Conservation (phyloP, 2,797 vertebrate species). For the Falco columbarius region DNA sequence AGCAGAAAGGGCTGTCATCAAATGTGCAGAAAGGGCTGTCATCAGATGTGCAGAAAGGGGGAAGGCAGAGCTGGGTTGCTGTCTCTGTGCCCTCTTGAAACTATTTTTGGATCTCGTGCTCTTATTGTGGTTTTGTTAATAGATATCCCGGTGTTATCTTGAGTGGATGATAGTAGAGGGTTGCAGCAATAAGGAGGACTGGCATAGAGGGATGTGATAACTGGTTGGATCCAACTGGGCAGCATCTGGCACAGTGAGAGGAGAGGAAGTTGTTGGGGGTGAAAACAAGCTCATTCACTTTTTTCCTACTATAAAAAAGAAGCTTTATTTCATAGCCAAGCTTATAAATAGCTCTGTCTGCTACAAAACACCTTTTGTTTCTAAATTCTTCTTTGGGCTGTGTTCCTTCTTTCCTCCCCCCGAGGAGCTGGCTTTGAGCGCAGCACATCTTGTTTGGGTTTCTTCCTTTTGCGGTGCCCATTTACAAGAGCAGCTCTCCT, state of each 20-base stretch:
- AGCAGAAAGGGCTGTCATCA: background rate
- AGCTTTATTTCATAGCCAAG: conserved; percentile 70
- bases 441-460: background rate
- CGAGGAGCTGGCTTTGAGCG: background rate
- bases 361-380: conserved; percentile 59
- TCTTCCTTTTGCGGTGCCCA: background rate
- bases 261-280: conserved; percentile 11
- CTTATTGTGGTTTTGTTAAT: background rate
- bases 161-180: background rate
- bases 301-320: conserved; percentile 21
- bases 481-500: background rate
- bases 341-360: conserved; percentile 37
- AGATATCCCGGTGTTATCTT: background rate
- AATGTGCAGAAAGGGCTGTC: background rate
- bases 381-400: background rate
- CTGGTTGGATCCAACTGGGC: background rate
- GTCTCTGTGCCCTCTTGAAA: background rate
- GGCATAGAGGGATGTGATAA: background rate
- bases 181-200: background rate
- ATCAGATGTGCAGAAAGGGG: background rate
- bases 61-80: background rate
- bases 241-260: conserved; percentile 30
- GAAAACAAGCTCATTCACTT: conserved; percentile 33
- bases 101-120: background rate
- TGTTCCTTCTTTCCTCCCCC: background rate